These are phyloP conservation scores for Hyperoplus lanceolatus DNA, from an alignment of 2,797 vertebrate species.

Conservation along the genomic window DNA sequence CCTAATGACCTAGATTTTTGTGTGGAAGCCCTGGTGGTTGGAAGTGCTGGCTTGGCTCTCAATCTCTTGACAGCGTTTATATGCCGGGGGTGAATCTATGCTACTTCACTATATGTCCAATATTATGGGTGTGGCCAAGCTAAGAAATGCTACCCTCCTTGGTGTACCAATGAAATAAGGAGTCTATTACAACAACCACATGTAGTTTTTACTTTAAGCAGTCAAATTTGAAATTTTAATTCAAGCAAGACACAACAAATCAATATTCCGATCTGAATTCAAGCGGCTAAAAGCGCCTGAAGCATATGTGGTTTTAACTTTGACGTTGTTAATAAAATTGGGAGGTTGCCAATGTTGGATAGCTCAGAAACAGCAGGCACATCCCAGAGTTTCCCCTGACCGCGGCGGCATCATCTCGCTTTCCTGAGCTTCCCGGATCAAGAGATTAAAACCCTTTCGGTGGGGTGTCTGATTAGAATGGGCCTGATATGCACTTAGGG, in stretches of 20 bases:
- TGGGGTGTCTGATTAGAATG: slow-evolving; percentile 74
- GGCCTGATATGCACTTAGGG: slow-evolving; percentile 71
- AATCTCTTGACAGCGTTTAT: slow-evolving; percentile 61
- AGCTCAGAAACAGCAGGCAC: slow-evolving; percentile 27
- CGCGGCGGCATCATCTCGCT: slow-evolving; percentile 67
- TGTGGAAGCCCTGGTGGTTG: slow-evolving; percentile 48
- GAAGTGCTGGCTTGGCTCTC: slow-evolving; percentile 61
- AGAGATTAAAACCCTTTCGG: slow-evolving; percentile 81
- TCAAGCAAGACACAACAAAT: not conserved
- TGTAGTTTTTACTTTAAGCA: not conserved
- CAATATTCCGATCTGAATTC: not conserved
- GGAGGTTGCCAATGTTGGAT: slow-evolving; percentile 9
- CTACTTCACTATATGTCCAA: slow-evolving; percentile 20
- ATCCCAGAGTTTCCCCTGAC: slow-evolving; percentile 52
- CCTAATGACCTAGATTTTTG: slow-evolving; percentile 85
- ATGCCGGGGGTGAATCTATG: slow-evolving; percentile 48
- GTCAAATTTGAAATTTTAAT: too few relatives aligned
- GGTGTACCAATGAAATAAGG: not conserved
- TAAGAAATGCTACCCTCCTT: not conserved
- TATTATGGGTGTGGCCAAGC: slow-evolving; percentile 21
- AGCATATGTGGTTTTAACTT: slow-evolving; percentile 41
- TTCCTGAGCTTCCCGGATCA: slow-evolving; percentile 78
- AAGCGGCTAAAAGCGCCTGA: slow-evolving; percentile 1
- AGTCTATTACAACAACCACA: not conserved
- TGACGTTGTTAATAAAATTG: slow-evolving; percentile 34